These are phyloP conservation scores for Clarias pachynema DNA, from an alignment of 2,797 vertebrate species.

Conservation along the genomic window DNA sequence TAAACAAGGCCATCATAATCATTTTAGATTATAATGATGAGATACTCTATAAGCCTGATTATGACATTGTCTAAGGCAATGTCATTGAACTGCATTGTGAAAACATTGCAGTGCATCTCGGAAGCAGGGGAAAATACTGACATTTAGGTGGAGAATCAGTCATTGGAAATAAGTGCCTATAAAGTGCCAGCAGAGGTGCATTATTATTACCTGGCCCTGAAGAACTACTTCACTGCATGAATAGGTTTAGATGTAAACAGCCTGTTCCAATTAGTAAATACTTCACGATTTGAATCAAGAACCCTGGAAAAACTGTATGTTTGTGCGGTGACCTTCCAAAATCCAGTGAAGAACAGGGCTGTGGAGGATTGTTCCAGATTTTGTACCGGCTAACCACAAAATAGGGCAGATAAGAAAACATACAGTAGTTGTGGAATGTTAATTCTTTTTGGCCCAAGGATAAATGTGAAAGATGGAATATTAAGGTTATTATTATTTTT, in stretches of 20 bases:
- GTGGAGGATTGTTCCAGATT: constrained; percentile 14
- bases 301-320: background rate
- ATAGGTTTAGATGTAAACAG: background rate
- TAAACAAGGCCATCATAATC: background rate
- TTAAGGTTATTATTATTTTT: background rate
- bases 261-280: background rate
- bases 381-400: background rate
- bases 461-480: background rate
- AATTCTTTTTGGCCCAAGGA: background rate
- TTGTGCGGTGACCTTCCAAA: constrained; percentile 15
- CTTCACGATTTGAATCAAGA: background rate
- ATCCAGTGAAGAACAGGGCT: background rate
- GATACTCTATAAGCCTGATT: background rate
- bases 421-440: background rate
- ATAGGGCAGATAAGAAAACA: background rate
- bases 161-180: background rate
- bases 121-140: background rate
- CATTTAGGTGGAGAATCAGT: background rate
- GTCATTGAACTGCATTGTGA: background rate
- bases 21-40: background rate
- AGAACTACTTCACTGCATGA: background rate
- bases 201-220: background rate
- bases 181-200: background rate
- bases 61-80: background rate
- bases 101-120: background rate